Conservation (phyloP, 2,113 vertebrate genomes). For the Chaenocephalus aceratus region DNA sequence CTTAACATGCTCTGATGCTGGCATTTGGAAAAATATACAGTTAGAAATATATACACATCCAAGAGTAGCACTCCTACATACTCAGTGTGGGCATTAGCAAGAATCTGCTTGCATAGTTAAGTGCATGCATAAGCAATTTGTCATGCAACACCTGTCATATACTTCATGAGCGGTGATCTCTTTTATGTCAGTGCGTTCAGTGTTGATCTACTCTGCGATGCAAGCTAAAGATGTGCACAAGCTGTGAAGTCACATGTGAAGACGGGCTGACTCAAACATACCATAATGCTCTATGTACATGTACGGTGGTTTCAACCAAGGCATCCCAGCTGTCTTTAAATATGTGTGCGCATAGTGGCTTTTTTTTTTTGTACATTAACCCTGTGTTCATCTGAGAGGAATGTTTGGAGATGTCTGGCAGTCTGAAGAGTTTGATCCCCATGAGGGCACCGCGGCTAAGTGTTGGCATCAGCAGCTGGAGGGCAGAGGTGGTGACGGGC, state of each 20-base stretch:
- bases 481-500: conserved; percentile 36
- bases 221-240: conserved; percentile 67
- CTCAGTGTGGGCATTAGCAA: conserved; percentile 78
- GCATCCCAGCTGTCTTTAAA: conserved; percentile 54
- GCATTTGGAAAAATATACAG: conserved; percentile 80
- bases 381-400: conserved; percentile 79
- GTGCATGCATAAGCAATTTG: conserved; percentile 88
- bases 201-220: conserved; percentile 34
- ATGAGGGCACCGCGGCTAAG: conserved; percentile 38
- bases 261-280: conserved; percentile 47
- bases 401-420: conserved; percentile 80
- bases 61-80: conserved; percentile 78
- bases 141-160: conserved; percentile 85
- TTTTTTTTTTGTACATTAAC: conserved; percentile 57
- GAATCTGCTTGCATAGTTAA: conserved; percentile 91
- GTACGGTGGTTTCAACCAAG: conserved; percentile 41
- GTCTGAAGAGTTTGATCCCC: conserved; percentile 67
- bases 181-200: conserved; percentile 55
- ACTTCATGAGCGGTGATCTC: conserved; percentile 56
- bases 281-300: conserved; percentile 60
- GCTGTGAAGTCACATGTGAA: conserved; percentile 60
- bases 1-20: conserved; percentile 82
- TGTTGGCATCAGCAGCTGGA: conserved; percentile 56
- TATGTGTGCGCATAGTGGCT: conserved; percentile 30
- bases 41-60: conserved; percentile 81